Evolutionary conservation across 2,797 vertebrate genomes (phyloP).

Genomic region (Pseudomugil gertrudae): DNA sequence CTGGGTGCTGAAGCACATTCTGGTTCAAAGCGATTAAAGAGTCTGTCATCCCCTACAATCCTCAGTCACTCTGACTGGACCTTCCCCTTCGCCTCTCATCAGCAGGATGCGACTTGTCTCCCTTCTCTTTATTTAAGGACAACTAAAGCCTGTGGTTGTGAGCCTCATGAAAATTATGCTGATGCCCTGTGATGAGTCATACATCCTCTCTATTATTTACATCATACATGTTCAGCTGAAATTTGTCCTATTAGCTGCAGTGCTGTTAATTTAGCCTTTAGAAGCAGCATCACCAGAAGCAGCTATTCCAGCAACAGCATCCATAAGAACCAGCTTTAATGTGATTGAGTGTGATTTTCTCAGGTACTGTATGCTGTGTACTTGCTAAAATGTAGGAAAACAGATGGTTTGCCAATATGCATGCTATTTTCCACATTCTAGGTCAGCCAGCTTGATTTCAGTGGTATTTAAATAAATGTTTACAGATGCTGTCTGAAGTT

Average conservation of each 20-base stretch:
- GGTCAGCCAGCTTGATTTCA: too few relatives aligned
- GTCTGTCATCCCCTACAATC: not conserved
- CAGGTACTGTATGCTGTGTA: not conserved
- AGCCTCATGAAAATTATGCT: constrained; percentile 23
- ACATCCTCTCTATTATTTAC: constrained; percentile 7
- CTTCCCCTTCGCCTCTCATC: not conserved
- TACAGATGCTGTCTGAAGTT: too few relatives aligned
- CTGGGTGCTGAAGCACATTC: constrained; percentile 35
- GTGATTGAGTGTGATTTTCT: constrained; percentile 12
- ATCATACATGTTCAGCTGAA: constrained; percentile 17
- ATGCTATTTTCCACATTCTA: too few relatives aligned
- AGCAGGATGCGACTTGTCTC: constrained; percentile 28
- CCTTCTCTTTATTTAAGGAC: constrained; percentile 34
- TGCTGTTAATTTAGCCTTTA: constrained; percentile 12
- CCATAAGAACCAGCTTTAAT: constrained; percentile 44
- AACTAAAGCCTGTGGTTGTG: constrained; percentile 28
- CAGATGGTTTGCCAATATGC: too few relatives aligned
- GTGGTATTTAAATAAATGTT: too few relatives aligned
- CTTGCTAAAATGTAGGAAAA: too few relatives aligned
- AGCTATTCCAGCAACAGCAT: constrained; percentile 53
- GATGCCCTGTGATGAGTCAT: constrained; percentile 13
- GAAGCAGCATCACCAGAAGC: constrained; percentile 38
- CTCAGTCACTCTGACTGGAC: not conserved
- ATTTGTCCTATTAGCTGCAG: not conserved
- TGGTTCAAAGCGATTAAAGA: constrained; percentile 56